Base-by-base conservation (phyloP, 30 jellyfish, hydroid and myxozoan genomes). In the Chrysaora quinquecirrha region DNA sequence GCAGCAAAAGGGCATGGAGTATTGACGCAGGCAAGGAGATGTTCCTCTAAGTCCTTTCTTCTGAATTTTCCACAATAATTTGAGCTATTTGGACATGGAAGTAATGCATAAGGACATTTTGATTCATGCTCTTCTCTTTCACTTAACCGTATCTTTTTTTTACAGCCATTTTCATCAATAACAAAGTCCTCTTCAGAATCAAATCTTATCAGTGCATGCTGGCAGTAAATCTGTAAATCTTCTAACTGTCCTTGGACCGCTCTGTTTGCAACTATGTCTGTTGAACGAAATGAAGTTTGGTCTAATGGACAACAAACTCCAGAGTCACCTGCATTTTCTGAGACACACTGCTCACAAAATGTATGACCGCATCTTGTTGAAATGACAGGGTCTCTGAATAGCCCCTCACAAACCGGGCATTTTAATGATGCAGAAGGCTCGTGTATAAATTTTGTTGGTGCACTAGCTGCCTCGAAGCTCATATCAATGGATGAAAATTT, bases 351-450 rank as follows among this genome's bases (percentile, higher is more conserved):
- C 52, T 69, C 30, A 60, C 98, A 91, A 48, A 91, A 91, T 31
- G 98, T 85, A 66, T 91, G 98, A 0, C 98, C 98, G 79, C 98
- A 91, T 21, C 84, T 64, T 4, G 89, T 91, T 3, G 98, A 91
- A 19, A 91, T 91, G 12, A 85, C 96, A 9, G 98, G 98, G 12
- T 86, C 84, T 3, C 66, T 18, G 48, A 91, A 91, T 48, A 91
- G 69, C 18, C 77, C 76, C 24, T 85, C 86, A 66, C 98, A 91
- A 50, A 85, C 62, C 1, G 98, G 98, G 61, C 98, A 91, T 33
- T 85, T 71, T 21, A 91, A 67, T 11, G 98, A 91, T 12, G 73
- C 81, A 19, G 98, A 91, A 20, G 98, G 98, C 38, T 81, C 88
- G 46, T n/a, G 48, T 11, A 91, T 96, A 73, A 85, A 91, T 63